phyloP scores from a whole-genome alignment of 2,113 vertebrate genomes.

The Cavia aperea region DNA sequence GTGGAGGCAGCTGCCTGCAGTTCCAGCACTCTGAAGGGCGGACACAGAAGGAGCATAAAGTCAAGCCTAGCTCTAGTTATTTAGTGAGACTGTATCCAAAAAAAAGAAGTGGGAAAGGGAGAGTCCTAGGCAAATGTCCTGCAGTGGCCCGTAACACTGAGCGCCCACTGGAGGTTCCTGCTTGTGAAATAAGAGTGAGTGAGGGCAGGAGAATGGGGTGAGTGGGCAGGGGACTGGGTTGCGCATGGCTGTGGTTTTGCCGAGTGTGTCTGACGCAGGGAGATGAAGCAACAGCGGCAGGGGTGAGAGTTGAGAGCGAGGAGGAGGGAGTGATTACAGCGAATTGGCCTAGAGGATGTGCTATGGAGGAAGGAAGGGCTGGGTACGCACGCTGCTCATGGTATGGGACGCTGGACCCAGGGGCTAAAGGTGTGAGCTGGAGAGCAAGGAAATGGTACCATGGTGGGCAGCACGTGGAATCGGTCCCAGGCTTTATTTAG shows the following conservation, averaged over 20 bases:
- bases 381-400: not conserved
- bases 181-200: not conserved
- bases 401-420: not conserved
- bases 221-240: not conserved
- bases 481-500: not conserved
- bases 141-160: not conserved
- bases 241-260: not conserved
- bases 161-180: not conserved
- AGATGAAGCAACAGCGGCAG: not conserved
- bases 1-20: not conserved
- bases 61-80: not conserved
- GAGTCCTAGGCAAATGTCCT: not conserved
- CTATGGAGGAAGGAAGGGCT: not conserved
- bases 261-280: rapidly evolving
- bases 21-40: not conserved
- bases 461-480: rapidly evolving
- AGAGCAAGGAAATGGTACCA: not conserved
- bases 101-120: not conserved
- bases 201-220: not conserved
- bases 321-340: rapidly evolving
- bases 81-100: not conserved
- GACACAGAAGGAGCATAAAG: not conserved
- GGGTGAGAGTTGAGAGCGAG: not conserved
- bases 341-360: not conserved
- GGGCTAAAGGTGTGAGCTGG: no score